A percentile compares a stretch with the other conserved stretches of the same genome.
phyloP scores from a whole-genome alignment of 2,797 vertebrate species.

The Enteromius paludinosus region DNA sequence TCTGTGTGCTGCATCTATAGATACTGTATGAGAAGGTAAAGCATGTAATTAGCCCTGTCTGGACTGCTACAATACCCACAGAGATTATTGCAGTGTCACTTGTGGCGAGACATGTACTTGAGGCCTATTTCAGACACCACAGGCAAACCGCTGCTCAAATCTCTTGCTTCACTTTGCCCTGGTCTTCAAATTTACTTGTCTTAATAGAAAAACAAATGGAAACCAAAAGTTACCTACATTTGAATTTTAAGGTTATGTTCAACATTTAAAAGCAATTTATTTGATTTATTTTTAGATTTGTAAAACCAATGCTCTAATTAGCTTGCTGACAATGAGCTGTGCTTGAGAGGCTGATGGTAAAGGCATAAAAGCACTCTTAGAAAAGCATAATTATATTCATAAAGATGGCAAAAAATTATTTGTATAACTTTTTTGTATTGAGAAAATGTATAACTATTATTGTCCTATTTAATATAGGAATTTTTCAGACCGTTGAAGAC shows the following conservation, averaged over 20 bases:
- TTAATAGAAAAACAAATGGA: background rate
- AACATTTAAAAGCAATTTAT: background rate
- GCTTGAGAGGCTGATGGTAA: background rate
- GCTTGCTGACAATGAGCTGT: background rate
- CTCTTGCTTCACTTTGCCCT: background rate
- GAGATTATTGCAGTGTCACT: conserved; percentile 13
- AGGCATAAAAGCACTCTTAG: background rate
- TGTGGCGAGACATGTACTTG: conserved; percentile 9
- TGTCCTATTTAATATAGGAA: background rate
- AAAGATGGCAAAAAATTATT: no score
- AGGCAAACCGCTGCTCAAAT: background rate
- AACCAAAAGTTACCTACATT: background rate
- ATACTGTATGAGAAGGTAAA: conserved; percentile 18
- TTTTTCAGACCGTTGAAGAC: background rate
- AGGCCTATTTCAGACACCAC: conserved; percentile 8
- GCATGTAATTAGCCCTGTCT: conserved; percentile 44
- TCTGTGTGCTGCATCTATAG: conserved; percentile 51
- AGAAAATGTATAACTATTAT: background rate
- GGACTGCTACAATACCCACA: conserved; percentile 13
- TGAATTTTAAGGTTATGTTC: background rate
- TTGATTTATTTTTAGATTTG: background rate
- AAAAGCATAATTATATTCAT: background rate
- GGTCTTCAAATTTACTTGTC: background rate
- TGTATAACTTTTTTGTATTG: background rate
- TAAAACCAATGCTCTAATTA: background rate